A percentile compares a stretch with the other conserved stretches of the same genome.
phyloP scores from a whole-genome alignment of 2,113 vertebrate species.

The Apodemus sylvaticus region DNA sequence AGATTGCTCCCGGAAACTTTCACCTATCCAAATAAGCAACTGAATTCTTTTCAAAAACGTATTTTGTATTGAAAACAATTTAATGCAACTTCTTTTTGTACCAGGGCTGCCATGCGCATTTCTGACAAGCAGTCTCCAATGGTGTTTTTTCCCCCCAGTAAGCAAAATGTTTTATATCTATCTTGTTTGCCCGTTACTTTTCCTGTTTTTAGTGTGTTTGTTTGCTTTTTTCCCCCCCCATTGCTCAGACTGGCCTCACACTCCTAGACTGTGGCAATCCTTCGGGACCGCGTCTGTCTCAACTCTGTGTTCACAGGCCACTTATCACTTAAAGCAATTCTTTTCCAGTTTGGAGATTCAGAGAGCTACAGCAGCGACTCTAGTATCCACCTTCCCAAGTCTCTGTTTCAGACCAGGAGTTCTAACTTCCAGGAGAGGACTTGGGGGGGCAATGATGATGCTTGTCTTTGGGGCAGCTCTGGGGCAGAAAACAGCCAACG shows the following conservation, averaged over 20 bases:
- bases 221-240: background rate
- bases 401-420: background rate
- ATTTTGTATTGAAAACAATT: background rate
- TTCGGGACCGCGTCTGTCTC: background rate
- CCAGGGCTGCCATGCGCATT: background rate
- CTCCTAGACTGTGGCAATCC: background rate
- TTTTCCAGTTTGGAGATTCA: conserved; percentile 32
- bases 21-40: background rate
- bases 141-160: background rate
- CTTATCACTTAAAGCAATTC: background rate
- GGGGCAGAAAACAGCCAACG: background rate
- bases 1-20: background rate
- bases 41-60: conserved; percentile 35
- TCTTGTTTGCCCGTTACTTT: too few relatives aligned
- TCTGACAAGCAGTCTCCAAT: background rate
- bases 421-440: background rate
- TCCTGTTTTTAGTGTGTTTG: background rate
- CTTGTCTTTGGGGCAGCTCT: background rate
- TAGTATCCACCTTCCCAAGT: background rate
- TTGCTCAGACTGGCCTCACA: background rate
- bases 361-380: background rate
- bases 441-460: too few relatives aligned
- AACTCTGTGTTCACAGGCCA: background rate
- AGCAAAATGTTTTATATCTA: background rate
- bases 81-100: background rate